Percentiles rank a stretch among this genome's conserved stretches.
These are phyloP conservation scores for Cichlasoma orientale DNA, from an alignment of 2,797 vertebrate genomes.

Conservation along the genomic window DNA sequence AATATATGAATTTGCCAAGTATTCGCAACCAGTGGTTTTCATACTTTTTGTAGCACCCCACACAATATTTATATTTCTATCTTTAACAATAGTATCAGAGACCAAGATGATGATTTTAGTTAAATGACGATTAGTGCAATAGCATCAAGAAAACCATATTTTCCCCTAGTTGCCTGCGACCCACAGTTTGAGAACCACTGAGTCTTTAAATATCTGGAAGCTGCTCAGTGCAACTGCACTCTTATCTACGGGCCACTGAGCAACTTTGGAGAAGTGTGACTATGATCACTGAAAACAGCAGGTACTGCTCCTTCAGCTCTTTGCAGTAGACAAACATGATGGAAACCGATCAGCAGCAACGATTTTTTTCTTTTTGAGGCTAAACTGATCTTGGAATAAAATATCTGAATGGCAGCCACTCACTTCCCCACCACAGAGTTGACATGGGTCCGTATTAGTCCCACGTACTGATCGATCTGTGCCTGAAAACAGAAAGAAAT, in stretches of 20 bases:
- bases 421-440: slow-evolving; percentile 97
- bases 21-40: background rate
- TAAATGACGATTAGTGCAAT: background rate
- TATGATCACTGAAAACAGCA: background rate
- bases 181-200: background rate
- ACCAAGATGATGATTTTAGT: background rate
- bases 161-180: background rate
- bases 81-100: background rate
- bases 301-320: background rate
- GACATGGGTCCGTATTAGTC: slow-evolving; percentile 96
- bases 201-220: background rate
- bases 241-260: background rate
- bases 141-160: background rate
- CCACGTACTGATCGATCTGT: slow-evolving; percentile 98
- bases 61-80: background rate
- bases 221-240: background rate
- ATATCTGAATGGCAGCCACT: slow-evolving; percentile 72
- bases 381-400: background rate
- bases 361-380: background rate
- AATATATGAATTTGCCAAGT: background rate
- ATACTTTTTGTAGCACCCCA: background rate
- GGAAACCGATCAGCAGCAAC: background rate
- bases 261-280: background rate
- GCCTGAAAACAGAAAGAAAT: slow-evolving; percentile 79
- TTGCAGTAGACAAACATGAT: background rate